phyloP scores from a whole-genome alignment of 2,888 invertebrate genomes.

The Anoplius nigerrimus region DNA sequence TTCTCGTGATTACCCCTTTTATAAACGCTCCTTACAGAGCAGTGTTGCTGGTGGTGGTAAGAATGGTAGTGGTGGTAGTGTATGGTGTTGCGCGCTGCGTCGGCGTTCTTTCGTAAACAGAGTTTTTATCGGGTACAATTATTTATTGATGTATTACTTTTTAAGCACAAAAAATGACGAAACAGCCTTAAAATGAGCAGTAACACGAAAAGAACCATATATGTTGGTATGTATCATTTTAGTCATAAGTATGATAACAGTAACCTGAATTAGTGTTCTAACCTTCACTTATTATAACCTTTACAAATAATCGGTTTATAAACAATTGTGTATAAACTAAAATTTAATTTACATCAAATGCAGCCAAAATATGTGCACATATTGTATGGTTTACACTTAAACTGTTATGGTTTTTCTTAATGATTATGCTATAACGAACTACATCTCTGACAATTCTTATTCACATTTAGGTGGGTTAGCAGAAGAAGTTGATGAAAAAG shows the following conservation, averaged over 20 bases:
- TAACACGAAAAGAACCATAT: constrained; percentile 88
- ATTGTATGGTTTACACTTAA: too few relatives aligned
- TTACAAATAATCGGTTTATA: too few relatives aligned
- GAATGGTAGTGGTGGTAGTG: neutral
- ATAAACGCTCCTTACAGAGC: neutral
- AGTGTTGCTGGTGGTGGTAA: too few relatives aligned
- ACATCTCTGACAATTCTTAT: neutral
- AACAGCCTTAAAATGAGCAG: constrained; percentile 73
- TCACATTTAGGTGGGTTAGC: constrained; percentile 83
- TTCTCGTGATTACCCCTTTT: constrained; percentile 18
- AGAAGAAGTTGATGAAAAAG: constrained; percentile 97
- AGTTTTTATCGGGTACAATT: constrained; percentile 40
- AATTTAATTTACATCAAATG: too few relatives aligned
- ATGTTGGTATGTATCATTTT: constrained; percentile 78
- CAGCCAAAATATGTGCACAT: too few relatives aligned
- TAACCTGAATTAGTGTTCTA: too few relatives aligned
- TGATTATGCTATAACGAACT: too few relatives aligned
- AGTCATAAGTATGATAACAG: too few relatives aligned
- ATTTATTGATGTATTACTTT: constrained; percentile 21
- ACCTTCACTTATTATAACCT: too few relatives aligned
- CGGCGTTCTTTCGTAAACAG: constrained; percentile 45
- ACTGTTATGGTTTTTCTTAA: too few relatives aligned
- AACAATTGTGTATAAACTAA: too few relatives aligned
- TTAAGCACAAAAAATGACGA: neutral
- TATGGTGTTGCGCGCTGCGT: constrained; percentile 30